Evolutionary conservation across 2,797 vertebrate species (phyloP).

Genomic region (Nannoperca obscura): DNA sequence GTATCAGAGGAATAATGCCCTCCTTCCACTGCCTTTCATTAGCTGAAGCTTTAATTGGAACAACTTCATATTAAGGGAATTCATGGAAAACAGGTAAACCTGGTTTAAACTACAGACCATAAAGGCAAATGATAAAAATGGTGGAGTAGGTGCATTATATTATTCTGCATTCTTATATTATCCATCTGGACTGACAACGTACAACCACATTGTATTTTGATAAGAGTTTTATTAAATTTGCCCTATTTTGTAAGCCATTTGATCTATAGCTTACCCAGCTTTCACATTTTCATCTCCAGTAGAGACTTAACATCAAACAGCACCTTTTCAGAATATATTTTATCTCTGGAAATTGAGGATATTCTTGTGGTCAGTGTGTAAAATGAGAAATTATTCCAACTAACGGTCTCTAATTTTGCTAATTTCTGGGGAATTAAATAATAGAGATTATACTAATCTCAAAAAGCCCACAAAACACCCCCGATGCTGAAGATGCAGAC

Average conservation of each 20-base stretch:
- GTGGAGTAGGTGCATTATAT: not conserved
- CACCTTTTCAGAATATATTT: not conserved
- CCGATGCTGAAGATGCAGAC: not conserved
- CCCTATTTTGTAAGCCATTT: not conserved
- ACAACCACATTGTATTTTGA: not conserved
- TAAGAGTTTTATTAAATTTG: not conserved
- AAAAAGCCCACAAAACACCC: constrained; percentile 6
- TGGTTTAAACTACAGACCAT: not conserved
- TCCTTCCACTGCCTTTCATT: constrained; percentile 5
- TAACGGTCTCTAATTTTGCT: constrained; percentile 22
- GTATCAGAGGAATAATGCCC: constrained; percentile 2
- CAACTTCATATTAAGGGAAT: not conserved
- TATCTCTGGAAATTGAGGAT: not conserved
- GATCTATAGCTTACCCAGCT: not conserved
- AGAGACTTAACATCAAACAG: not conserved
- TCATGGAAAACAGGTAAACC: not conserved
- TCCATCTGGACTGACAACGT: not conserved
- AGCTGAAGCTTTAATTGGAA: not conserved
- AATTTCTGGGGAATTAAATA: constrained; percentile 19
- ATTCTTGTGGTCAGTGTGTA: not conserved
- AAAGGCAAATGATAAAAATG: not conserved
- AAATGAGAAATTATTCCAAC: not conserved
- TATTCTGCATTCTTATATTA: not conserved
- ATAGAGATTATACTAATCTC: constrained; percentile 30
- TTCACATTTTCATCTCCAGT: not conserved